Conservation (phyloP, 2,888 invertebrate species). For the Synergus laeviventris region DNA sequence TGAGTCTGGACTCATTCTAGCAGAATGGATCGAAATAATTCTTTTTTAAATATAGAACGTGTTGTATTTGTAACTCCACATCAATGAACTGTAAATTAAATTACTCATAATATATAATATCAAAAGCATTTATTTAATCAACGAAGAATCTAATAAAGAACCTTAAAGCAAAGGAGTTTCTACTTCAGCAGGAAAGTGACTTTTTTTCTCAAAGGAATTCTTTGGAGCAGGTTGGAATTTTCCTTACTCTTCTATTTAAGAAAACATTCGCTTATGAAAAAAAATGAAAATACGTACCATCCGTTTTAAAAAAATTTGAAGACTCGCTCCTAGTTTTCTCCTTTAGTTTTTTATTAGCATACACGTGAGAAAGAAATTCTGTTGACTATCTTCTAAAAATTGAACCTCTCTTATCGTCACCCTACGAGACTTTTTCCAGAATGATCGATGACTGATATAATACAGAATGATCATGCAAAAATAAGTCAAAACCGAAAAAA, state of each 20-base stretch:
- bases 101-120: background rate
- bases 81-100: background rate
- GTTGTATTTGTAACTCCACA: background rate
- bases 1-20: background rate
- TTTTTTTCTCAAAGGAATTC: slow-evolving; percentile 36
- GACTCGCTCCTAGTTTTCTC: background rate
- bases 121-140: slow-evolving; percentile 1
- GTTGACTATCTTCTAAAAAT: background rate
- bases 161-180: slow-evolving; percentile 10
- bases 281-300: slow-evolving; percentile 28
- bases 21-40: background rate
- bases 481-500: slow-evolving; percentile 35
- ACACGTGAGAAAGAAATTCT: background rate
- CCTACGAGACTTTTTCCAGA: background rate
- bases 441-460: slow-evolving; percentile 9
- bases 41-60: background rate
- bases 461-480: background rate
- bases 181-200: slow-evolving; percentile 14
- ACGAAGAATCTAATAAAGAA: slow-evolving; percentile 13
- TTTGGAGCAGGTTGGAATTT: background rate
- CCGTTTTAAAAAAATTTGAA: background rate
- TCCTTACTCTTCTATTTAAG: slow-evolving; percentile 6
- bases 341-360: background rate
- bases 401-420: background rate
- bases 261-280: slow-evolving; percentile 3